phyloP scores from a whole-genome alignment of 2,888 invertebrate genomes.

The Meghimatium bilineatum region DNA sequence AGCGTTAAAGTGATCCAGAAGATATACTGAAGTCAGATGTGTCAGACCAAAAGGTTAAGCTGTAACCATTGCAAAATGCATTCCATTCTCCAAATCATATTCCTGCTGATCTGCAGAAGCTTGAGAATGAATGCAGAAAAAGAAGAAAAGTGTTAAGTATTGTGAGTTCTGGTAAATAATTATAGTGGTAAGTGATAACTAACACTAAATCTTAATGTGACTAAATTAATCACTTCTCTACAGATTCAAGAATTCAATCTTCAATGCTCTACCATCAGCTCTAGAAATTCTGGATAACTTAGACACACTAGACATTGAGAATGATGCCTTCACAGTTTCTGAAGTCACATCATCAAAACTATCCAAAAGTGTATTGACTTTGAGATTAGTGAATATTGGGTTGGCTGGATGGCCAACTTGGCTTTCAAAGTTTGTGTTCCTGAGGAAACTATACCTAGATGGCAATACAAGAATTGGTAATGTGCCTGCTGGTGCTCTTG shows the following conservation, averaged over 20 bases:
- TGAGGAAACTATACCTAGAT: slow-evolving; percentile 21
- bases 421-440: not conserved
- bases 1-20: no score
- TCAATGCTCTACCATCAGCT: not conserved
- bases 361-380: not conserved
- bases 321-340: not conserved
- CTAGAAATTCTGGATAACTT: slow-evolving; percentile 12
- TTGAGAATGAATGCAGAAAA: no score
- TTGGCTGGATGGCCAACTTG: not conserved
- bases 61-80: no score
- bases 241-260: not conserved
- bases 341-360: slow-evolving; percentile 1
- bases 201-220: no score
- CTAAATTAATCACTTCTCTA: not conserved
- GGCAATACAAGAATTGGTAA: slow-evolving; percentile 4
- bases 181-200: no score
- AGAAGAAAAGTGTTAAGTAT: no score
- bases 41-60: no score
- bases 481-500: not conserved
- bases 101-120: no score
- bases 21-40: no score
- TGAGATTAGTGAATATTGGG: not conserved
- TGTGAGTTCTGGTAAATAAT: no score
- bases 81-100: no score
- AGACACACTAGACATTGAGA: slow-evolving; percentile 32